phyloP scores from a whole-genome alignment of 2,888 invertebrate species.

The Globia sparganii region DNA sequence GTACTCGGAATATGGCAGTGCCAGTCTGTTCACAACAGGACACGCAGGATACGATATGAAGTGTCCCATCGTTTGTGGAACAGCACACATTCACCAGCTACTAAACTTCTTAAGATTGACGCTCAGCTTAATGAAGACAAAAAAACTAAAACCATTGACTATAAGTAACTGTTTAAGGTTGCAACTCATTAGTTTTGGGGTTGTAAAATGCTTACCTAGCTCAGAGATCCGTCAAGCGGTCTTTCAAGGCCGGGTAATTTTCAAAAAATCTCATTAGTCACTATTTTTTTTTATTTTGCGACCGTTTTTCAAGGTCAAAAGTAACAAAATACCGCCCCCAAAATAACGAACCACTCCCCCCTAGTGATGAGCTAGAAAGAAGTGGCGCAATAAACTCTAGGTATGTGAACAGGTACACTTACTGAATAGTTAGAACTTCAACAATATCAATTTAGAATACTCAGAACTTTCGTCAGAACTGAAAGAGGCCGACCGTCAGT shows the following conservation, averaged over 20 bases:
- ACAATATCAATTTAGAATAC: constrained; percentile 50
- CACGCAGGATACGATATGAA: not conserved
- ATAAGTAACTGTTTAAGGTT: not conserved
- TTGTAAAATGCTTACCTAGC: not conserved
- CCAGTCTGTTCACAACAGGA: not conserved
- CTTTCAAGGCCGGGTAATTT: not conserved
- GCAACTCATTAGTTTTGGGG: not conserved
- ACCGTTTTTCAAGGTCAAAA: too few relatives aligned
- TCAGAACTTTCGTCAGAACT: constrained; percentile 50
- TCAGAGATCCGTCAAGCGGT: not conserved
- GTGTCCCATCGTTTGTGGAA: not conserved
- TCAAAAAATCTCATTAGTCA: not conserved
- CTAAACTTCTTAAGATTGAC: not conserved
- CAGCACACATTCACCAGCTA: not conserved
- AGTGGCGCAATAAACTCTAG: not conserved
- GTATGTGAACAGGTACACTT: constrained; percentile 20
- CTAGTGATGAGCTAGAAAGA: not conserved
- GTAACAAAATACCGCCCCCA: not conserved
- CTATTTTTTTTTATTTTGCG: too few relatives aligned
- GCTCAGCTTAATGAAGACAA: not conserved
- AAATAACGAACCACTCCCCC: not conserved
- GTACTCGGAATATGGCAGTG: not conserved
- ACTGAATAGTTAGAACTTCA: constrained; percentile 39
- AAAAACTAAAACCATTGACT: not conserved
- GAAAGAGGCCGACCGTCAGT: constrained; percentile 48